These are phyloP conservation scores for Scaptomyza graminum DNA, from an alignment of 1,140 invertebrate species.

Conservation along the genomic window DNA sequence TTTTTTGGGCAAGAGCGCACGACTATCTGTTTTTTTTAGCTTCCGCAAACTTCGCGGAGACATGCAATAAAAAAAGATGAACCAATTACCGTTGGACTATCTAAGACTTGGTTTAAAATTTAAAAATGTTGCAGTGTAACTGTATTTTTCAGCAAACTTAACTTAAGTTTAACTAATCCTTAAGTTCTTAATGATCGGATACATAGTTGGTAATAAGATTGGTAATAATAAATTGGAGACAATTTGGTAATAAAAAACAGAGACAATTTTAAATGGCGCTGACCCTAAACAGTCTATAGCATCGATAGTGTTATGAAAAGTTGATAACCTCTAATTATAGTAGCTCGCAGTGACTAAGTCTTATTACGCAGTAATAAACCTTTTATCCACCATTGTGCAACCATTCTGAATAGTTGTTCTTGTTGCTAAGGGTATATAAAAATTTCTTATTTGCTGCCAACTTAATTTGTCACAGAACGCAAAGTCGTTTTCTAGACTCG, in stretches of 20 bases:
- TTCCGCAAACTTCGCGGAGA: conserved; percentile 54
- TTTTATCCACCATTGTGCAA: conserved; percentile 1
- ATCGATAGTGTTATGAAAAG: not conserved
- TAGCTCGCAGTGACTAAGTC: not conserved
- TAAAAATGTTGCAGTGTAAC: too few relatives aligned
- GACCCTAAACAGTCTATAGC: not conserved
- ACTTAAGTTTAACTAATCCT: too few relatives aligned
- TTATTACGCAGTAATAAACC: not conserved
- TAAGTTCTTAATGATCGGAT: too few relatives aligned
- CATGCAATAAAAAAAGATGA: not conserved
- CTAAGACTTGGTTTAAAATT: not conserved
- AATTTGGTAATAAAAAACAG: too few relatives aligned
- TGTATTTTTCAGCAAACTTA: too few relatives aligned
- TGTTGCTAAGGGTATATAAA: conserved; percentile 38
- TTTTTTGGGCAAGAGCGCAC: conserved; percentile 38
- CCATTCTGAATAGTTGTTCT: not conserved
- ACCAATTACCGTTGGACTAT: not conserved
- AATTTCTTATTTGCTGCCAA: conserved; percentile 77
- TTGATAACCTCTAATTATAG: conserved; percentile 10
- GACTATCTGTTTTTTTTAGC: conserved; percentile 43
- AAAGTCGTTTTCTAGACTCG: conserved; percentile 59
- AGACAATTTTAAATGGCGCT: too few relatives aligned
- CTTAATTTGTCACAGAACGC: conserved; percentile 78
- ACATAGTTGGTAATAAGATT: too few relatives aligned
- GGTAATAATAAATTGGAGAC: too few relatives aligned